Base-by-base conservation (phyloP, 2,113 vertebrate species). In the Prionailurus bengalensis region DNA sequence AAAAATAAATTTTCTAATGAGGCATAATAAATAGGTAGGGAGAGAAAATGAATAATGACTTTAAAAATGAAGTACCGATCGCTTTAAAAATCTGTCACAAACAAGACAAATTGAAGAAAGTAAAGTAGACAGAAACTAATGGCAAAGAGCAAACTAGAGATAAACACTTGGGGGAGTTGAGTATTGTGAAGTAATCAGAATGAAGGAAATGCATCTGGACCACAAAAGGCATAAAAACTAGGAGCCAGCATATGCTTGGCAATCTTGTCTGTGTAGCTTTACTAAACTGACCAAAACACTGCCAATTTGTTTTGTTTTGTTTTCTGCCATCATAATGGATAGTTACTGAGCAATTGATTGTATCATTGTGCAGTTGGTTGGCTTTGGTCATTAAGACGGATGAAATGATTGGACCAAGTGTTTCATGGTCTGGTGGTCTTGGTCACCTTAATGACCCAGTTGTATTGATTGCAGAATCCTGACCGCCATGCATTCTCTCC, bases 341-440 rank as follows among this genome's bases (percentile, higher is more conserved):
- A 84, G 94, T 91, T 93, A 97, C 92, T 91, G 81, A 93, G 88
- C 81, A 94, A 96, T 96, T 98, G 97, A 97, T 97, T 97, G 90
- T 97, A 36, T 96, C 91, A 79, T 88, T 96, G 97, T 58, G 85
- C 94, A 93, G 80, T 94, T 97, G 94, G 61, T 95, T 97, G 94
- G 80, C 94, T 94, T 95, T 96, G 92, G 76, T 89, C 95, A 97
- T 97, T 97, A 97, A 97, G 97, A 97, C 96, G 78, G 92, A 97
- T 98, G 97, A 86, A 93, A 96, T 94, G 96, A 96, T 96, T 91
- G 88, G 45, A 89, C 80, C 90, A 90, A 95, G 92, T 76, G 36
- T 86, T 95, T 97, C 95, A 97, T 86, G 97, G 98, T 97, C 95
- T 94, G 73, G 73, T 83, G 71, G 79, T 95, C 76, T 42, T 97